Evolutionary conservation across 2,113 vertebrate genomes (phyloP), one percentile per base, ranked within the genome.

Genomic region (Cairina moschata): DNA sequence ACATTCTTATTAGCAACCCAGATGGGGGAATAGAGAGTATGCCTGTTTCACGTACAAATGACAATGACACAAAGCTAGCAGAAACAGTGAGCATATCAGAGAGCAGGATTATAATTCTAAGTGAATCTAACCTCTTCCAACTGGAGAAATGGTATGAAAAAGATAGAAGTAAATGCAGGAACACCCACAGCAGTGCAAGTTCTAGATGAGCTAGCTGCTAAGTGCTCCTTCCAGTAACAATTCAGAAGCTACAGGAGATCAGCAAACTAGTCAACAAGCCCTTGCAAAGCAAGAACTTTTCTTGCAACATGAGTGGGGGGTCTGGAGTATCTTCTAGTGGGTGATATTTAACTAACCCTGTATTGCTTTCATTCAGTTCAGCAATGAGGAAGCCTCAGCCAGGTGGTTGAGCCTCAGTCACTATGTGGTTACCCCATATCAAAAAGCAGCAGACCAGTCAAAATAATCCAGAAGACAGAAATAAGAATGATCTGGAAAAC

Each of bases 271-370:
- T 60, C 34, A 74, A 67, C 76, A 86, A 31, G 17, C 29, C 9
- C 10, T 83, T 76, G 29, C 50, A 80, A 85, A 86, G 83, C 38
- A 72, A 87, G 8, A 87, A 82, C 5, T 1, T 50, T 76, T 75
- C 18, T 32, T 85, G 21, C n/a, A 71, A 20, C 2, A 2, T 36
- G 56, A 83, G 17, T 7, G 2, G 6, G 9, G 9, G 0, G 1
- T 34, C 29, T 15, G 2, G 15, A 42, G 48, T 73, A 17, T 69
- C 86, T 76, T 83, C 50, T 44, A 52, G 10, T 38, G 13, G 15
- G 9, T 34, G 17, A 32, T 65, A 52, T 46, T 91, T 85, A 82
- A 13, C 18, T 65, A 76, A 42, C 10, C 4, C 29, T 40, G 12
- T 15, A 46, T 34, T 48, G 13, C 4, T 75, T 81, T 44, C 11